Evolutionary conservation across 2,113 vertebrate genomes (phyloP).

Genomic region (Coregonus clupeaformis): DNA sequence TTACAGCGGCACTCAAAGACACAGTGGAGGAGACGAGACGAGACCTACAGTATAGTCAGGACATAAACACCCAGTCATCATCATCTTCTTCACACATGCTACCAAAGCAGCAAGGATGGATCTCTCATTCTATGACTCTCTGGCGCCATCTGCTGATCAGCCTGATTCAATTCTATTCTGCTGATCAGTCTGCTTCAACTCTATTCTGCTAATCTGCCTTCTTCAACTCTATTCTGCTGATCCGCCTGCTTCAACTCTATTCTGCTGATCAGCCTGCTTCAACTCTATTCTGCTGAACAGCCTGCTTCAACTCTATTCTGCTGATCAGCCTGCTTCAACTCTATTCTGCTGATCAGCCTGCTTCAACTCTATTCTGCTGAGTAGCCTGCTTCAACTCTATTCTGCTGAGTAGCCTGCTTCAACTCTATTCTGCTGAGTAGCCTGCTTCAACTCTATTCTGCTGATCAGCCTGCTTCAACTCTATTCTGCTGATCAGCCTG

Average conservation of each 20-base stretch:
- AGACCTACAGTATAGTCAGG: background rate
- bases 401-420: slow-evolving; percentile 42
- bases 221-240: slow-evolving; percentile 17
- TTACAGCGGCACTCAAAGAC: background rate
- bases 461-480: no score
- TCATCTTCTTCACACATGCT: slow-evolving; percentile 1
- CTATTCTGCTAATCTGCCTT: background rate
- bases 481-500: slow-evolving; percentile 35
- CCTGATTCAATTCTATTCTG: slow-evolving; percentile 21
- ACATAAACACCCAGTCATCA: background rate
- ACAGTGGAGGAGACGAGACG: background rate
- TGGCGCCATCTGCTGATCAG: slow-evolving; percentile 59
- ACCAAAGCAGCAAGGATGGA: background rate
- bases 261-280: background rate
- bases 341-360: slow-evolving; percentile 35
- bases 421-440: background rate
- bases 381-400: no score
- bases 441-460: background rate
- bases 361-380: background rate
- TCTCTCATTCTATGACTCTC: slow-evolving; percentile 15
- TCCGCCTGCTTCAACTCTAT: slow-evolving; percentile 24
- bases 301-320: background rate
- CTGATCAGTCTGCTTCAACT: no score
- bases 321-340: no score
- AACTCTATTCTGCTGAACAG: no score